Base-by-base conservation (phyloP, 1,140 invertebrate genomes). In the Heliconius hewitsoni region DNA sequence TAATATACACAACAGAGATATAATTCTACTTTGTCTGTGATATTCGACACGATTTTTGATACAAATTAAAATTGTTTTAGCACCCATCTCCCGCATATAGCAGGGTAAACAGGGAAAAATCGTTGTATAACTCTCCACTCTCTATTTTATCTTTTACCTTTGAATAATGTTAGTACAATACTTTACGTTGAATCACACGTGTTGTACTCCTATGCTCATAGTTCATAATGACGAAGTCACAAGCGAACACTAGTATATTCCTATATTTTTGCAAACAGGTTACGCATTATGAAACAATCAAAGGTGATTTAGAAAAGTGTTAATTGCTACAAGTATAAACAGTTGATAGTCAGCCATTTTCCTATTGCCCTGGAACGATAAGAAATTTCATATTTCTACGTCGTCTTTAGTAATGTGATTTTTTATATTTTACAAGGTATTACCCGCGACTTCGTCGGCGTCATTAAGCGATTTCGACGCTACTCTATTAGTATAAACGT, bases 291-390 rank as follows among this genome's bases (percentile, higher is more conserved):
- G 60, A 27, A 66, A 66, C 60, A 66, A 66, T 66, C 60, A 30
- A 66, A 66, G 60, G 60, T 57, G 8, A 66, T 23, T 66, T 66
- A 30, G 60, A 66, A 30, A 30, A 66, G 60, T 66, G 60, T 66
- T 66, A 66, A 66, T 66, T 66, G 60, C 60, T 66, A 66, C 60
- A 66, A 66, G 60, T 30, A 66, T 66, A 66, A 66, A 66, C 60
- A 66, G 60, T 66, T 66, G 60, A 66, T 66, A 66, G 60, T 66
- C 60, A 30, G 27, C 60, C 60, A 66, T 66, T 66, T 66, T 30
- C 60, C 23, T 66, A 23, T 66, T 66, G 60, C 60, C 23, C 23
- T 66, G 27, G 27, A 66, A 66, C 60, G 60, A 66, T 66, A 66
- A 66, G 60, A 66, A 66, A 66, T 66, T 66, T 66, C 60, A 66